Evolutionary conservation across 2,797 vertebrate genomes (phyloP).

Genomic region (Prunella strophiata): DNA sequence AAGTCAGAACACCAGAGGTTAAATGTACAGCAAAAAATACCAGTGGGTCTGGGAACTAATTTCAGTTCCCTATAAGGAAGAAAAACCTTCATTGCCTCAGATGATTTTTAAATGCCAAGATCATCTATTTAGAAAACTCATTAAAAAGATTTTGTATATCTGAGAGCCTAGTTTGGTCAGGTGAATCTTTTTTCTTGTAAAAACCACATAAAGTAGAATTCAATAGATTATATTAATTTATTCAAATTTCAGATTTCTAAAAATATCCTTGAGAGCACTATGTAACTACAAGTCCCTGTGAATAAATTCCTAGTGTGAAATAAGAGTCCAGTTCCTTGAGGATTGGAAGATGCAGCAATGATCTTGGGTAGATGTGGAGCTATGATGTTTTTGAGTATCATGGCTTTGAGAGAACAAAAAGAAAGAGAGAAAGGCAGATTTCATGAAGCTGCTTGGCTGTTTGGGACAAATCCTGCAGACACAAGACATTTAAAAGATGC

Average conservation of each 20-base stretch:
- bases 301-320: background rate
- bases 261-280: background rate
- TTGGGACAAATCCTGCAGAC: background rate
- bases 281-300: background rate
- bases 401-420: background rate
- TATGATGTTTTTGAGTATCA: background rate
- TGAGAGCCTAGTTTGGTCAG: background rate
- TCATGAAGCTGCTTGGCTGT: background rate
- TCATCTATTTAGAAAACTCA: background rate
- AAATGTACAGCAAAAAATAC: background rate
- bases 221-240: background rate
- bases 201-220: background rate
- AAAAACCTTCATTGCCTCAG: background rate
- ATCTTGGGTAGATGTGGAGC: background rate
- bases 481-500: background rate
- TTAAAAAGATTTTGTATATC: background rate
- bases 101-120: conserved; percentile 24
- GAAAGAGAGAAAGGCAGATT: background rate
- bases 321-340: background rate
- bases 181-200: background rate
- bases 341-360: background rate
- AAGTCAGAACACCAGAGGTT: conserved; percentile 12
- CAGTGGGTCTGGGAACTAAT: background rate
- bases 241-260: background rate
- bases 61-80: background rate